phyloP scores from a whole-genome alignment of 2,113 vertebrate genomes.

The Benitochromis conjunctus region DNA sequence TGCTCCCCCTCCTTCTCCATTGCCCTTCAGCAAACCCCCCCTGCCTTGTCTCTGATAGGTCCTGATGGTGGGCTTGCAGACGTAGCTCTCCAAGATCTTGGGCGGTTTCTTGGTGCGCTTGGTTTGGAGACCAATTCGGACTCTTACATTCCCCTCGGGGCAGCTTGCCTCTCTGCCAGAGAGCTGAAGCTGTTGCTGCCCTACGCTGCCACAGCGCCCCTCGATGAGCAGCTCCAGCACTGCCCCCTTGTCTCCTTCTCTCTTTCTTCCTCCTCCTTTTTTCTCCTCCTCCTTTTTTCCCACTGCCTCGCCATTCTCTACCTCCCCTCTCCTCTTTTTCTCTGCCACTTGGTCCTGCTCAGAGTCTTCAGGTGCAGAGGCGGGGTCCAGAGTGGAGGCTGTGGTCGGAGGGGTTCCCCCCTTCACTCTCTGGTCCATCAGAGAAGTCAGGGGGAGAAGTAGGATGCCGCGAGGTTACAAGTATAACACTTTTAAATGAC shows the following conservation, averaged over 20 bases:
- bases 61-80: slow-evolving; percentile 93
- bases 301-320: slow-evolving; percentile 10
- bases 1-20: slow-evolving; percentile 38
- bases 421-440: slow-evolving; percentile 76
- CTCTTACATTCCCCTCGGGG: slow-evolving; percentile 85
- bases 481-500: slow-evolving; percentile 28
- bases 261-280: slow-evolving; percentile 44
- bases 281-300: slow-evolving; percentile 49
- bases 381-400: slow-evolving; percentile 35
- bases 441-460: slow-evolving; percentile 61
- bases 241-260: slow-evolving; percentile 61
- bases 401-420: slow-evolving; percentile 59
- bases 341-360: slow-evolving; percentile 45
- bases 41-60: slow-evolving; percentile 81
- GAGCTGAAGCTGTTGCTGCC: slow-evolving; percentile 80
- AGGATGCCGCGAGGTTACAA: slow-evolving; percentile 32
- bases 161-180: slow-evolving; percentile 86
- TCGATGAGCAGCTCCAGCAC: slow-evolving; percentile 71
- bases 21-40: slow-evolving; percentile 35
- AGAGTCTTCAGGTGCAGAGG: slow-evolving; percentile 48
- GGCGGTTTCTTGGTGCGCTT: slow-evolving; percentile 97
- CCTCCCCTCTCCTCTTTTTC: slow-evolving; percentile 41
- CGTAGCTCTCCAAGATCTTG: slow-evolving; percentile 97
- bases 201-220: slow-evolving; percentile 64
- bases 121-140: slow-evolving; percentile 89